Base-by-base conservation (phyloP, 1,140 invertebrate species). In the Gonioctena quinquepunctata region DNA sequence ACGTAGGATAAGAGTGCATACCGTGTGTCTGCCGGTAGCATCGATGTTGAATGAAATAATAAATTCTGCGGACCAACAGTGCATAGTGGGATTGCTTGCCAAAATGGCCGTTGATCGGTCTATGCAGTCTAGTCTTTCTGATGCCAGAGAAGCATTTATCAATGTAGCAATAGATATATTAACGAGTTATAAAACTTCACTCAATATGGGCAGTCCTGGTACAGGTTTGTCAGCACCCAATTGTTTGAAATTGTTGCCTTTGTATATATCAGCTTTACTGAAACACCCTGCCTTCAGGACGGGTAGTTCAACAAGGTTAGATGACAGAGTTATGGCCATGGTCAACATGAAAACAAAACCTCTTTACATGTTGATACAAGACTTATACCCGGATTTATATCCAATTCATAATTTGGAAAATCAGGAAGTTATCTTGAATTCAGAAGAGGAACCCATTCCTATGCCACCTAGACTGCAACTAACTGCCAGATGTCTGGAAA, bases 21-120 rank as follows among this genome's bases (percentile, higher is more conserved):
- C 97, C 0, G 81, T 99, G 19, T 97, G 96, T 83, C 81, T 99
- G 67, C 98, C 98, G 16, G 91, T 99, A 3, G 92, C 92, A 0
- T 88, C 89, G 21, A 95, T 90, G 76, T 80, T 99, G 48, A 87
- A 90, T 2, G 96, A 99, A 76, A 88, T 99, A 13, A 88, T 98
- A 76, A 89, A 94, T 78, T 89, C 92, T 8, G 97, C 97, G n/a
- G 97, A 99, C 84, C 93, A 98, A 78, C 93, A 98, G 81, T 95
- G 95, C 60, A 96, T 99, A 70, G 87, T 97, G 42, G 94, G 94
- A 48, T 84, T 99, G 54, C 86, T 99, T 21, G 89, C 93, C 1
- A 99, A 99, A 90, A 99, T 99, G 96, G 95, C 96, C 76, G 96
- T 98, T 21, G 98, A 99, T 83, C 88, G 96, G 60, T 95, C 94